Evolutionary conservation across 2,888 invertebrate species (phyloP), one percentile per base, ranked within the genome.

Genomic region (Choreutis nemorana): DNA sequence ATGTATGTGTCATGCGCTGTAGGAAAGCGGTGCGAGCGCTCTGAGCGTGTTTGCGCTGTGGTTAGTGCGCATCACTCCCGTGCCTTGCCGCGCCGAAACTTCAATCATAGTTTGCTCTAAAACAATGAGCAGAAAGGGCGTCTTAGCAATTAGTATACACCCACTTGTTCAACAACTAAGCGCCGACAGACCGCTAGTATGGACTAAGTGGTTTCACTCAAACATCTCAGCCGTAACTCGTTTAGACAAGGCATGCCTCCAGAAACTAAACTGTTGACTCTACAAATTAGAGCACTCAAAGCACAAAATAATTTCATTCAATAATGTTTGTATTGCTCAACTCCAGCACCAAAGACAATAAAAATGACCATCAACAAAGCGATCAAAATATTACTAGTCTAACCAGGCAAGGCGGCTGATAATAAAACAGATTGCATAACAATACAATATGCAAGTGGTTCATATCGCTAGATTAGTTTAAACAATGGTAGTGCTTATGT

Each of bases 1-100:
- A 78, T 77, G 73, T 68, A 70, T 72, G 75, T 77, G 73, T 77
- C 78, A 77, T 75, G 77, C 72, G 55, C 67, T n/a, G n/a, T n/a
- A n/a, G n/a, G n/a, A n/a, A 45, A 50, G 60, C 62, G 59, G 58
- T 47, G 16, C 54, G 51, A 52, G 44, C 39, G 56, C 50, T 60
- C 64, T 56, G 58, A 62, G 54, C 41, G 46, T 78, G 63, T 78
- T 77, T 75, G 52, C 57, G 52, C 45, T 50, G 47, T 62, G 70
- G 72, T 78, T 77, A 78, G 78, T 63, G 58, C 48, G 55, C 57
- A 58, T 62, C 66, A 65, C 64, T 64, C 55, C 44, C 48, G 59
- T 50, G 53, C 32, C 49, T 48, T n/a, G n/a, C n/a, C n/a, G 63
- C 67, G 65, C 63, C 71, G 61, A 63, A 67, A 71, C 73, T 72